Conservation (phyloP, 2,113 vertebrate species). For the Sinocyclocheilus grahami region DNA sequence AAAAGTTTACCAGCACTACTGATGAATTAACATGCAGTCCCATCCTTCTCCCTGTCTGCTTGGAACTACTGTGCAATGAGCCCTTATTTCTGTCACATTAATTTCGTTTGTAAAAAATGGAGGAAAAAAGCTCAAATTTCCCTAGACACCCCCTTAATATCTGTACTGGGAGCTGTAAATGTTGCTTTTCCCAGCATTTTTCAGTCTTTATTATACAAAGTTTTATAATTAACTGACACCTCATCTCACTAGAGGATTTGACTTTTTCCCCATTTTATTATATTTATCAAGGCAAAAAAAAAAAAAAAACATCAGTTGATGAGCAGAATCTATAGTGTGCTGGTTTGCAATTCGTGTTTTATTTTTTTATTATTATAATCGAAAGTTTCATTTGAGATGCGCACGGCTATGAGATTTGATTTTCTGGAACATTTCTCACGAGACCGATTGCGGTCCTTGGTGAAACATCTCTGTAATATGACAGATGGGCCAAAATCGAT, state of each 20-base stretch:
- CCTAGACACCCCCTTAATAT: conserved; percentile 76
- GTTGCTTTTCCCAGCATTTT: conserved; percentile 75
- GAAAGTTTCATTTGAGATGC: conserved; percentile 37
- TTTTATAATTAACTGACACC: conserved; percentile 83
- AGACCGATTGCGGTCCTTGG: conserved; percentile 33
- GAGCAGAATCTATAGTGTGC: conserved; percentile 16
- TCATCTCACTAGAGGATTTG: conserved; percentile 76
- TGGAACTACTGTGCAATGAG: conserved; percentile 77
- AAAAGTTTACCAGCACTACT: conserved; percentile 78
- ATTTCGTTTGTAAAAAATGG: conserved; percentile 70
- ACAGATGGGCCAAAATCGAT: conserved; percentile 47
- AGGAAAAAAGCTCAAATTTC: conserved; percentile 71
- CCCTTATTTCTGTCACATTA: conserved; percentile 82
- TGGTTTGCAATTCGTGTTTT: conserved; percentile 14
- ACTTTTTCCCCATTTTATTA: conserved; percentile 73
- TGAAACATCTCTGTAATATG: conserved; percentile 34
- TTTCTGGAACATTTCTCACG: conserved; percentile 40
- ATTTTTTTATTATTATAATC: conserved; percentile 1
- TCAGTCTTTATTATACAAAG: conserved; percentile 74
- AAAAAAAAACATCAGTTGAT: conserved; percentile 57
- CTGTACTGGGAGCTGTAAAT: conserved; percentile 76
- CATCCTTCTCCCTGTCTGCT: conserved; percentile 65
- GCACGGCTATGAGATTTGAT: conserved; percentile 37
- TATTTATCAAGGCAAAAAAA: conserved; percentile 73
- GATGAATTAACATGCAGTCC: conserved; percentile 79